Evolutionary conservation across 2,113 vertebrate genomes (phyloP), one percentile per base, ranked within the genome.

Genomic region (Phrynosoma blainvillii): DNA sequence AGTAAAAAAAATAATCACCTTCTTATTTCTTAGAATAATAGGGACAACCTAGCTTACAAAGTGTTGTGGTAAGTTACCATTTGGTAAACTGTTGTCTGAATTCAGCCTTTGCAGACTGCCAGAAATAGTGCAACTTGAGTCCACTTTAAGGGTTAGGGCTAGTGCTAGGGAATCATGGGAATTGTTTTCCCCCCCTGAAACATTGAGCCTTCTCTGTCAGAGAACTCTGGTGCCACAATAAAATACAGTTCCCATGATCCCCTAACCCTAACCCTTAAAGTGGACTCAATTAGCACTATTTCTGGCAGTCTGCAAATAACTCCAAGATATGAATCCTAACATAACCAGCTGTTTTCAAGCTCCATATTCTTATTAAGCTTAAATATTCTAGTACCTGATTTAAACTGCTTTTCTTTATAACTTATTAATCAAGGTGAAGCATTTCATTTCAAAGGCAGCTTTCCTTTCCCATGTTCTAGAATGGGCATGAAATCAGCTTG

Each of bases 381-480:
- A 88, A 68, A 68, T 77, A 42, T 66, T 40, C 25, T 86, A 89
- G 42, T 21, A 86, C n/a, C 79, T 73, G 68, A 27, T 74, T 84
- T 87, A 86, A 82, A 91, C 77, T 89, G 32, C 73, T 94, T 85
- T 87, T 89, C 1, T 0, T 87, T 71, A 47, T 5, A 52, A 52
- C 8, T 4, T 47, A 21, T 62, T 73, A 0, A 27, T 73, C 47
- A 36, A 85, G 82, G 27, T 82, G 75, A 70, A 75, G 65, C 2
- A n/a, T 78, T 86, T 89, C 65, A 59, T 14, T 27, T 30, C 59
- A 30, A 1, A 11, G 47, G 83, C 88, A 70, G n/a, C 23, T 13
- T 40, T 62, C 36, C 59, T 13, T 62, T 62, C 11, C 12, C 59
- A 47, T 47, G 47, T 10, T 77, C 71, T 84, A 25, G 42, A 27